These are phyloP conservation scores for Stictonetta naevosa DNA, from an alignment of 2,113 vertebrate genomes.

Conservation along the genomic window DNA sequence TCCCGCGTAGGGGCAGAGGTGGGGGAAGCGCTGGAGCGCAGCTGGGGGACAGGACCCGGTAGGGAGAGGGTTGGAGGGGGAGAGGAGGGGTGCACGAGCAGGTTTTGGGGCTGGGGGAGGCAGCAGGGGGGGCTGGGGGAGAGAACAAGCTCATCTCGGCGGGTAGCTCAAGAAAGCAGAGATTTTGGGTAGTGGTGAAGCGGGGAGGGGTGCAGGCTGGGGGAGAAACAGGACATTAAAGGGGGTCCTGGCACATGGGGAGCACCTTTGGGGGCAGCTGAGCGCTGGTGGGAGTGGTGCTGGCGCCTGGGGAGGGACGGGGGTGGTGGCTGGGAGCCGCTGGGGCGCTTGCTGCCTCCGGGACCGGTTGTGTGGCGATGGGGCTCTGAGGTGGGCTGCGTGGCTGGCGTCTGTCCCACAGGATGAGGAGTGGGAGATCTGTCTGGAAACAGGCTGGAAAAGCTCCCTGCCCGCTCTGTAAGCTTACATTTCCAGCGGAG, in stretches of 20 bases:
- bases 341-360: fast-evolving
- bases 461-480: neutral
- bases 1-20: neutral
- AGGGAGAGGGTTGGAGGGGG: neutral
- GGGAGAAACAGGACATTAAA: neutral
- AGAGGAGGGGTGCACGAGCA: fast-evolving
- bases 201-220: fast-evolving
- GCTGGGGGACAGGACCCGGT: neutral
- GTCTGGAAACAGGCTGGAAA: neutral
- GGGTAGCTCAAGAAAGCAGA: neutral
- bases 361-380: neutral
- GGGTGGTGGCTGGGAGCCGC: neutral
- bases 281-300: neutral
- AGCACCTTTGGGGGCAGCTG: neutral
- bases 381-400: neutral
- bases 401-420: neutral
- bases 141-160: neutral
- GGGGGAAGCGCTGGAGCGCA: neutral
- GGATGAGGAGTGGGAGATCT: neutral
- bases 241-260: neutral
- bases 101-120: neutral
- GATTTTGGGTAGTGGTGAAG: neutral
- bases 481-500: fast-evolving
- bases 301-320: neutral
- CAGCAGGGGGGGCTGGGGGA: neutral